Percentiles rank a stretch among this genome's conserved stretches.
Conservation (phyloP, 2,888 invertebrate genomes). For the Ornithoptera priamus region DNA sequence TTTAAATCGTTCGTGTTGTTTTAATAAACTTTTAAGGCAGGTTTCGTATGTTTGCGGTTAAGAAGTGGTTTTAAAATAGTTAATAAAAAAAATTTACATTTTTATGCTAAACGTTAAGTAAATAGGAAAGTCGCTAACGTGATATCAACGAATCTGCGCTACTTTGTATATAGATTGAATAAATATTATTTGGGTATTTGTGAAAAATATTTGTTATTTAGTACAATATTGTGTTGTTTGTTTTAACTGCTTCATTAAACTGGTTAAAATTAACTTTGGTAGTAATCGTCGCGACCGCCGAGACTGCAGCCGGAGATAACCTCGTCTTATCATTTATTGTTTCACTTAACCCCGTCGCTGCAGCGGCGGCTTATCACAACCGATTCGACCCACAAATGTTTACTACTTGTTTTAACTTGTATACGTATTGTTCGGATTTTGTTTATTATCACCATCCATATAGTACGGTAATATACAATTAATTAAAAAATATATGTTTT, state of each 20-base stretch:
- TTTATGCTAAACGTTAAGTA: neutral
- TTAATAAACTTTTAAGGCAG: no score
- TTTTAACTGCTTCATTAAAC: slow-evolving; percentile 32
- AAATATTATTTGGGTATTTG: slow-evolving; percentile 7
- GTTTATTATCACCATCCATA: no score
- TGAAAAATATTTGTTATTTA: slow-evolving; percentile 19
- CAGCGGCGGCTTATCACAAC: slow-evolving; percentile 33
- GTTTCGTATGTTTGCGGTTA: no score
- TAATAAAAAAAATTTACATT: no score
- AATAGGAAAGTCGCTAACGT: slow-evolving; percentile 11
- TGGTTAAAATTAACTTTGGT: slow-evolving; percentile 35
- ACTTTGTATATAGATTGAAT: neutral
- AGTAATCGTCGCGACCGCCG: slow-evolving; percentile 33
- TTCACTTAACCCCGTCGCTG: slow-evolving; percentile 55
- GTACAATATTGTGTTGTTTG: slow-evolving; percentile 17
- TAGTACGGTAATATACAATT: no score
- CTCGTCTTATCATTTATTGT: slow-evolving; percentile 64
- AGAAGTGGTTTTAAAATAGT: no score
- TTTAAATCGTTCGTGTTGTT: no score
- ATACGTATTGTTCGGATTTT: neutral
- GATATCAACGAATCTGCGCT: slow-evolving; percentile 9
- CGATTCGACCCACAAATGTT: neutral
- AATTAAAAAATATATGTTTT: no score
- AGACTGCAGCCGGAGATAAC: slow-evolving; percentile 53
- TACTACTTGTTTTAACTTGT: neutral